These are phyloP conservation scores for Chironomus riparius DNA, from an alignment of 2,888 invertebrate species.

Conservation along the genomic window DNA sequence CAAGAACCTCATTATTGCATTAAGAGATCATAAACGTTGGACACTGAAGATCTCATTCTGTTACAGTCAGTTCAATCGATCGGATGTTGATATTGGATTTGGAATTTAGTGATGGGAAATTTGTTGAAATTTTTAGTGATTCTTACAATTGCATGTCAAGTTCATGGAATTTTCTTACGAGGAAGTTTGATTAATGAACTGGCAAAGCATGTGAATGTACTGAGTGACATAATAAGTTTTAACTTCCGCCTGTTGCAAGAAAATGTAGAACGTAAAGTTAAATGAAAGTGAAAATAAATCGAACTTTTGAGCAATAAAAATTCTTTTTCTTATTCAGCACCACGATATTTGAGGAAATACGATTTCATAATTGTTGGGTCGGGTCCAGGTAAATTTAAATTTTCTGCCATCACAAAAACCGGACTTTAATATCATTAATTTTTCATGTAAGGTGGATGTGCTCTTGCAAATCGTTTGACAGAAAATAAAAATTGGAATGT, in stretches of 20 bases:
- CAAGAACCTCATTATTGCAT: too few relatives aligned
- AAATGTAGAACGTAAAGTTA: neutral
- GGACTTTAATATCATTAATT: slow-evolving; percentile 44
- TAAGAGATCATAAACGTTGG: too few relatives aligned
- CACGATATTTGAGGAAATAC: slow-evolving; percentile 34
- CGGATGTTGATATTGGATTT: too few relatives aligned
- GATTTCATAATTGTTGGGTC: slow-evolving; percentile 48
- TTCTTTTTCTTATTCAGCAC: neutral
- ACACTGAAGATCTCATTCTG: too few relatives aligned
- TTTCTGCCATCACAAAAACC: too few relatives aligned
- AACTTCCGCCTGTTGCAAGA: neutral
- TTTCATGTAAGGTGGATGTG: slow-evolving; percentile 61
- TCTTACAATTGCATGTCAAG: too few relatives aligned
- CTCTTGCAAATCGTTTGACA: slow-evolving; percentile 33
- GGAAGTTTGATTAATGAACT: too few relatives aligned
- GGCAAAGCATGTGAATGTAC: neutral
- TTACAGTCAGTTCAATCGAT: too few relatives aligned
- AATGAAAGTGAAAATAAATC: neutral
- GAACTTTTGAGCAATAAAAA: neutral
- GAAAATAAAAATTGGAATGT: slow-evolving; percentile 41
- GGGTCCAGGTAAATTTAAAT: slow-evolving; percentile 33
- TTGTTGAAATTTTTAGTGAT: too few relatives aligned
- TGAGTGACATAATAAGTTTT: neutral
- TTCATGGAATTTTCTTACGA: too few relatives aligned
- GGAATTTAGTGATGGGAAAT: too few relatives aligned